phyloP scores from a whole-genome alignment of 2,888 invertebrate species.

The Germaria angustata region DNA sequence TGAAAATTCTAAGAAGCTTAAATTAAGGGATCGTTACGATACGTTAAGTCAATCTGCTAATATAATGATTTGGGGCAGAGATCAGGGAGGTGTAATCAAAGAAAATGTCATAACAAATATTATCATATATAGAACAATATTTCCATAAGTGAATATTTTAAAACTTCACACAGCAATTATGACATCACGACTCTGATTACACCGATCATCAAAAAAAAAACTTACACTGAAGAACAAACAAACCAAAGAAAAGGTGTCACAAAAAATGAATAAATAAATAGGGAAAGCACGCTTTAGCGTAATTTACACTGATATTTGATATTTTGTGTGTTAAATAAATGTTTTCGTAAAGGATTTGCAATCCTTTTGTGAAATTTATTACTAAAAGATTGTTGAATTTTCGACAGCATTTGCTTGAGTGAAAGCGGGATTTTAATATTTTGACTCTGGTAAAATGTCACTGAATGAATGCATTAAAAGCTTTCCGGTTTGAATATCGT shows the following conservation, averaged over 20 bases:
- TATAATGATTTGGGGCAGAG: conserved; percentile 35
- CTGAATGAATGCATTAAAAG: background rate
- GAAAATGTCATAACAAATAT: background rate
- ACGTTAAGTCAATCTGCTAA: background rate
- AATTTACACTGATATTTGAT: conserved; percentile 39
- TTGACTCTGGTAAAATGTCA: background rate
- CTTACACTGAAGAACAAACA: conserved; percentile 29
- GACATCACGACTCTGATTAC: background rate
- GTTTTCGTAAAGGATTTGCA: background rate
- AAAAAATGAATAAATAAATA: background rate
- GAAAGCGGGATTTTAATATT: conserved; percentile 6
- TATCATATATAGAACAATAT: background rate
- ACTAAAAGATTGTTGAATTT: background rate
- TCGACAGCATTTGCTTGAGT: conserved; percentile 3
- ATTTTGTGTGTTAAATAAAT: background rate
- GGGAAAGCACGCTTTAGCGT: conserved; percentile 44
- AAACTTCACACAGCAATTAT: background rate
- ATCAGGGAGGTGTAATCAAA: background rate
- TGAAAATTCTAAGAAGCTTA: too few relatives aligned
- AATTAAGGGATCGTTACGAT: too few relatives aligned
- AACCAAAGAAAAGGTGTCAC: conserved; percentile 21
- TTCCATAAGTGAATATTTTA: background rate
- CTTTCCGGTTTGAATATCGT: background rate
- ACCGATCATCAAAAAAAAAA: background rate
- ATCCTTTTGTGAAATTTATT: conserved; percentile 8